phyloP scores from a whole-genome alignment of 2,113 vertebrate genomes.

The Stegostoma tigrinum region DNA sequence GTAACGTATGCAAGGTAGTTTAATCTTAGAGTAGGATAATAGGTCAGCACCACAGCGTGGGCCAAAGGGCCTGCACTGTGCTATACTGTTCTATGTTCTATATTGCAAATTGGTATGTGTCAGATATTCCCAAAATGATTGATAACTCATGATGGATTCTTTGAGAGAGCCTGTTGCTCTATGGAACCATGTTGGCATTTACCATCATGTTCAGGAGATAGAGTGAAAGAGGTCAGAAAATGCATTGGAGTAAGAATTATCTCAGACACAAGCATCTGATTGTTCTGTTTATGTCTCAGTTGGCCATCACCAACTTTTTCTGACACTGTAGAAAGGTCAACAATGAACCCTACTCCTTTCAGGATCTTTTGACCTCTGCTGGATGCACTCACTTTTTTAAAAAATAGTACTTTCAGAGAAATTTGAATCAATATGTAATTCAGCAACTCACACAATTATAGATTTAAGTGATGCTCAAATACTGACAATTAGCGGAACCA shows the following conservation, averaged over 20 bases:
- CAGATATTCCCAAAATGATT: background rate
- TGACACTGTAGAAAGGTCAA: background rate
- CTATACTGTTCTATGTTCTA: background rate
- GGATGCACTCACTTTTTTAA: background rate
- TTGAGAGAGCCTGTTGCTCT: background rate
- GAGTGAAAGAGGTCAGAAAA: background rate
- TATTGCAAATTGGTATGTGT: background rate
- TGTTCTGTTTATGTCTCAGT: background rate
- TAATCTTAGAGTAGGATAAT: no score
- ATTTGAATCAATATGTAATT: background rate
- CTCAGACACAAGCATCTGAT: background rate
- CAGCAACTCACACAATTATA: background rate
- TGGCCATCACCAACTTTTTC: background rate
- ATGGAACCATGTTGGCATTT: background rate
- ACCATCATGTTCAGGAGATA: background rate
- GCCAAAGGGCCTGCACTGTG: no score
- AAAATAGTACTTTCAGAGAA: background rate
- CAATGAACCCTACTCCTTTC: background rate
- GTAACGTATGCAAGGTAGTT: no score
- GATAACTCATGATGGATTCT: background rate
- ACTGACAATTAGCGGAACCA: background rate
- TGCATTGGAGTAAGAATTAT: background rate
- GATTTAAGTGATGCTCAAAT: background rate
- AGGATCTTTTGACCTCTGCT: background rate
- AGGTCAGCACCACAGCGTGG: no score